phyloP scores from a whole-genome alignment of 2,797 vertebrate species.

The Coilia nasus region DNA sequence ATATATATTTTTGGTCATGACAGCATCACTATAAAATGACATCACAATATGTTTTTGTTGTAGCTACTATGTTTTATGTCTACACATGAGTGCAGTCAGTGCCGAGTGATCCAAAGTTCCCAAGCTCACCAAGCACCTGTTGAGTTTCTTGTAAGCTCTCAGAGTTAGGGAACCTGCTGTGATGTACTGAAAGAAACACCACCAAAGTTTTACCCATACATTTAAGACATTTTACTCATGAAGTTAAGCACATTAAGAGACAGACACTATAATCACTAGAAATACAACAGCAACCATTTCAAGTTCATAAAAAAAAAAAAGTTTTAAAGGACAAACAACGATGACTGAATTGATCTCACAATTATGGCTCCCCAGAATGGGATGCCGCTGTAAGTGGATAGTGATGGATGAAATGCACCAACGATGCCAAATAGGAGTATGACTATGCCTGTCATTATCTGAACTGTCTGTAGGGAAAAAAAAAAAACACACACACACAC shows the following conservation, averaged over 20 bases:
- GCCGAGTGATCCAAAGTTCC: background rate
- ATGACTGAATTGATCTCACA: slow-evolving; percentile 25
- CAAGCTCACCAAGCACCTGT: slow-evolving; percentile 41
- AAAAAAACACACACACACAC: background rate
- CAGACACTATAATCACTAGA: background rate
- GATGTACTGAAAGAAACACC: slow-evolving; percentile 31
- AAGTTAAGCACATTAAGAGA: too few species aligned
- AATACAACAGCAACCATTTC: background rate
- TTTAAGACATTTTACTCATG: too few species aligned
- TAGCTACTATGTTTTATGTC: background rate
- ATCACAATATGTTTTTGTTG: too few species aligned
- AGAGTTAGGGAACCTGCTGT: slow-evolving; percentile 41
- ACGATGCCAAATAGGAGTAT: slow-evolving; percentile 1
- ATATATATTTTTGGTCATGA: background rate
- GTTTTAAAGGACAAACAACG: background rate
- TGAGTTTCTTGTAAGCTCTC: slow-evolving; percentile 34
- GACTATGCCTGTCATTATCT: slow-evolving; percentile 23
- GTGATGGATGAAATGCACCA: background rate
- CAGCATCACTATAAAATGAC: background rate
- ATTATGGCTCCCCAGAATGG: slow-evolving; percentile 27
- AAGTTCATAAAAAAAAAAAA: slow-evolving; percentile 40
- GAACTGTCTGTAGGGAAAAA: slow-evolving; percentile 12
- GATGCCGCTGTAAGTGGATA: slow-evolving; percentile 7
- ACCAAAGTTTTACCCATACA: background rate
- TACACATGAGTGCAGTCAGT: background rate